phyloP scores from a whole-genome alignment of 2,113 vertebrate species.

The Montifringilla adamsi region DNA sequence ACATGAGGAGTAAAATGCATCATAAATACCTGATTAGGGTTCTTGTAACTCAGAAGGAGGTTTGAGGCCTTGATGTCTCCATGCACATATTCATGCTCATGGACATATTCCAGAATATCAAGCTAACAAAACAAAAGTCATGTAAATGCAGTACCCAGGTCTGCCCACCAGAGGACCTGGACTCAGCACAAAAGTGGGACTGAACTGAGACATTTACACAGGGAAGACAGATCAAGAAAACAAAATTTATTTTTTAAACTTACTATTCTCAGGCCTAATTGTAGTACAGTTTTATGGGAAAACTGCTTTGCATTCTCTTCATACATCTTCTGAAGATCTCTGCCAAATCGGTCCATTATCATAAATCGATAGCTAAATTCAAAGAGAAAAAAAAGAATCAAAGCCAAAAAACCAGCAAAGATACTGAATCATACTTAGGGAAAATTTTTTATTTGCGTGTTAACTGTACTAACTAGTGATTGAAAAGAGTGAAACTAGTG shows the following conservation, averaged over 20 bases:
- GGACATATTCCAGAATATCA: constrained; percentile 90
- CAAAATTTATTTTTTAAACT: constrained; percentile 51
- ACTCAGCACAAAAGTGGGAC: background rate
- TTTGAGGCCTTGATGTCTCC: constrained; percentile 96
- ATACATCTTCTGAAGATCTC: constrained; percentile 92
- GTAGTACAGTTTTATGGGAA: constrained; percentile 88
- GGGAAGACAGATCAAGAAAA: background rate
- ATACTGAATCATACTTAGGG: background rate
- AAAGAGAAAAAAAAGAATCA: background rate
- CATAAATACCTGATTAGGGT: constrained; percentile 88
- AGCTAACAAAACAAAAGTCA: constrained; percentile 76
- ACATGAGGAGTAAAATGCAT: constrained; percentile 10
- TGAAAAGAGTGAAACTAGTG: background rate
- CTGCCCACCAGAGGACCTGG: constrained; percentile 69
- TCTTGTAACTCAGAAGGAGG: constrained; percentile 85
- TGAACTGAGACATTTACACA: background rate
- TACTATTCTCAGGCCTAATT: constrained; percentile 90
- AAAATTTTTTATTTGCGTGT: background rate
- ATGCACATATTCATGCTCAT: constrained; percentile 95
- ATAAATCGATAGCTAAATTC: constrained; percentile 91
- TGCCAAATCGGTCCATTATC: constrained; percentile 94
- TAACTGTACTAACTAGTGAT: background rate
- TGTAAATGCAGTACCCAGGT: constrained; percentile 58
- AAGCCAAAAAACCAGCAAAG: background rate
- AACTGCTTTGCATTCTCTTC: constrained; percentile 85